Percentiles rank a stretch among this genome's conserved stretches.
These are phyloP conservation scores for Drosophila repleta DNA, from an alignment of 1,140 invertebrate species.

Conservation along the genomic window DNA sequence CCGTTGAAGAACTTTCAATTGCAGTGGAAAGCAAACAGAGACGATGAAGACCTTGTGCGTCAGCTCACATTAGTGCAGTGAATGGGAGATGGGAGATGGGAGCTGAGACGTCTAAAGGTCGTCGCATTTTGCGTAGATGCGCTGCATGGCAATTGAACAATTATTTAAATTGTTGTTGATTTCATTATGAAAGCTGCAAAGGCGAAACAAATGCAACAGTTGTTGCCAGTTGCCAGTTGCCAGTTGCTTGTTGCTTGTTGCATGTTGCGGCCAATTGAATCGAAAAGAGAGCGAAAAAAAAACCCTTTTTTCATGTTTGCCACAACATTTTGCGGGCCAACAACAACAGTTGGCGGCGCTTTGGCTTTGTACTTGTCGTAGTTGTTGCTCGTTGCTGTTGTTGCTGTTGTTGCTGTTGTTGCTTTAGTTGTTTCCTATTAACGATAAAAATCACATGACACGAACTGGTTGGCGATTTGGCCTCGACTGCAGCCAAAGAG, in stretches of 20 bases:
- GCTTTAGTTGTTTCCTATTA: slow-evolving; percentile 80
- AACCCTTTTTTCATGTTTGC: slow-evolving; percentile 80
- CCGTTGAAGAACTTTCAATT: slow-evolving; percentile 66
- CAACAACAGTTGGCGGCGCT: slow-evolving; percentile 63
- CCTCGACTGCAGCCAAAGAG: slow-evolving; percentile 48
- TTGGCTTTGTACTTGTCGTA: slow-evolving; percentile 65
- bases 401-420: slow-evolving; percentile 34
- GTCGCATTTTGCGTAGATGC: slow-evolving; percentile 68
- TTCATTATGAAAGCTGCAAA: slow-evolving; percentile 73
- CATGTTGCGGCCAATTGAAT: slow-evolving; percentile 73
- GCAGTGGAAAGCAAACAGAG: slow-evolving; percentile 39
- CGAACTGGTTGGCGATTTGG: slow-evolving; percentile 79
- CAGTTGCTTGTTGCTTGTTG: slow-evolving; percentile 28
- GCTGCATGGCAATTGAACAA: slow-evolving; percentile 48
- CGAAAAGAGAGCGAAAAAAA: slow-evolving; percentile 41
- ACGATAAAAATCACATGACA: slow-evolving; percentile 82
- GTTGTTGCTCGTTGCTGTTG: neutral
- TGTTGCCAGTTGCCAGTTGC: slow-evolving; percentile 18
- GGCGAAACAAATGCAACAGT: slow-evolving; percentile 39
- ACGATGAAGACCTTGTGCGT: slow-evolving; percentile 62
- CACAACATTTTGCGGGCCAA: slow-evolving; percentile 75
- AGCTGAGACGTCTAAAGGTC: slow-evolving; percentile 1
- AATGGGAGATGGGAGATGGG: slow-evolving; percentile 45
- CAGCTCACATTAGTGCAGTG: slow-evolving; percentile 42
- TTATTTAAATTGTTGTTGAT: slow-evolving; percentile 67